Base-by-base conservation (phyloP, 2,797 vertebrate species). In the Podarcis siculus region DNA sequence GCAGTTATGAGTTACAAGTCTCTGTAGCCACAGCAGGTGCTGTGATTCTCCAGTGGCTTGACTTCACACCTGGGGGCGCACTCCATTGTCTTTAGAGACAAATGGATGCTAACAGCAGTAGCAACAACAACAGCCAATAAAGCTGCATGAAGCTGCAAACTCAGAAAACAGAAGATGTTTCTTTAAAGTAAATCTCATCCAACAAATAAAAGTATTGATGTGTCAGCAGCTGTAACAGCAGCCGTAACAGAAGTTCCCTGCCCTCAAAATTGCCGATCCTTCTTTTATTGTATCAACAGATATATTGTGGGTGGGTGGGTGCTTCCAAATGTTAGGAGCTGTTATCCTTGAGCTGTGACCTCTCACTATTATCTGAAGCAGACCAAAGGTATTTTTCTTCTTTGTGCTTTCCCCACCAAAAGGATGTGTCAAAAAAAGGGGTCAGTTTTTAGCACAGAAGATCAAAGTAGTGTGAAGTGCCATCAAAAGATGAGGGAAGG, bases 121-220 rank as follows among this genome's bases (percentile, higher is more conserved):
- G 49, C 49, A 55, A 1, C 49, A 55, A 55, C 49, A 55, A 15
- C 13, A 15, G 49, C 49, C 27, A 92, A 66, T 87, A 91, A 92
- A 91, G 86, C 45, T 88, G 85, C 67, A 45, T 39, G 89, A 93
- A 89, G 82, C 80, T 90, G 69, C 13, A 35, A 66, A 76, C 2
- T 87, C 66, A 87, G 93, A 90, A 90, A 93, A 89, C 55, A 86
- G 58, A 94, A 94, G 49, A 39, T 86, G 77, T 5, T 90, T 55
- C 75, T 92, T 91, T 92, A 90, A 94, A 93, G 77, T 61, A 80
- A 67, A 71, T 92, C 58, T 73, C 86, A 92, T 90, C 86, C 92
- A 94, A 91, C 86, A 90, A 94, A 91, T 85, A 90, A 93, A 89
- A 92, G 73, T 92, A 91, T 5, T 91, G 83, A 88, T 9, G 7